A percentile compares a stretch with the other conserved stretches of the same genome.
Conservation (phyloP, 2,888 invertebrate species). For the Limnephilus marmoratus region DNA sequence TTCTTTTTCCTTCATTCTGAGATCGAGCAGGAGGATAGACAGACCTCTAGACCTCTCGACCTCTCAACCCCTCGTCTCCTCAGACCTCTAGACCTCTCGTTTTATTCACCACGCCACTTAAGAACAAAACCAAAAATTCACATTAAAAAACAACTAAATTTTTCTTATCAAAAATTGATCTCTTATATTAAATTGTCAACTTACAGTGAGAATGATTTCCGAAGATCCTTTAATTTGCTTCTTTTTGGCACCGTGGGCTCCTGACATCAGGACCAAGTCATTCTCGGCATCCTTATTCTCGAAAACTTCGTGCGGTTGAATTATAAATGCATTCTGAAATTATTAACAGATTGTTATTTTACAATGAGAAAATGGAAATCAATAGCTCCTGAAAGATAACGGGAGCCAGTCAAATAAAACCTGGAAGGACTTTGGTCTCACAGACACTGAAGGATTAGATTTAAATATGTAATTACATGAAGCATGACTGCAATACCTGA, state of each 20-base stretch:
- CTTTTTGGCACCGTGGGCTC: conserved; percentile 75
- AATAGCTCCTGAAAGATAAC: background rate
- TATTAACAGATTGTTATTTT: background rate
- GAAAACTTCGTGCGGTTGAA: conserved; percentile 72
- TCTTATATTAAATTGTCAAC: conserved; percentile 50
- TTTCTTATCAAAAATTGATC: background rate
- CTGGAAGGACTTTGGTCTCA: background rate
- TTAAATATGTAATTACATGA: background rate
- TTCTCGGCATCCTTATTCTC: conserved; percentile 72
- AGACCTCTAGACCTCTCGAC: no score
- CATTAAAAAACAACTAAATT: background rate
- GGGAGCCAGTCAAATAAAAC: background rate
- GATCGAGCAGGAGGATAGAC: no score
- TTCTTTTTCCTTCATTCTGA: no score
- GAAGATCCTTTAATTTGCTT: conserved; percentile 73
- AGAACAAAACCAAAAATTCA: background rate
- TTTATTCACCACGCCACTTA: background rate
- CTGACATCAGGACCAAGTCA: conserved; percentile 75
- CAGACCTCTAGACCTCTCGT: background rate
- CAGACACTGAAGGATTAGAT: background rate
- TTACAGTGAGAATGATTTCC: conserved; percentile 75
- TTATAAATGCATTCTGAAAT: conserved; percentile 76
- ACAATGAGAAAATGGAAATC: background rate
- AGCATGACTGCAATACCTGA: background rate
- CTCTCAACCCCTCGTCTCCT: no score